Evolutionary conservation across 2,888 invertebrate genomes (phyloP).

Genomic region (Hofmannophila pseudospretella): DNA sequence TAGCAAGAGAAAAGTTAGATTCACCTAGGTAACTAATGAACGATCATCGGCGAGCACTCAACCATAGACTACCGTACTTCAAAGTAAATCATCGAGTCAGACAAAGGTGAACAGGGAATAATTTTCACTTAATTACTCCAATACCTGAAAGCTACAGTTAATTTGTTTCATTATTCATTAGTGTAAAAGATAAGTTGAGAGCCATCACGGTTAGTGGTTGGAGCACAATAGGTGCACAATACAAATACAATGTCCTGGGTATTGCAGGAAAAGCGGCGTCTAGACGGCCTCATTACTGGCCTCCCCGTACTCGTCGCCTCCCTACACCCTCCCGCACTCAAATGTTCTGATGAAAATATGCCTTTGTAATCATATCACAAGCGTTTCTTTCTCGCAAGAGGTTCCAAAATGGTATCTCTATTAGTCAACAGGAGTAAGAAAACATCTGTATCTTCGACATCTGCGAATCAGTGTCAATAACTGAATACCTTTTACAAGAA

Average conservation of each 20-base stretch:
- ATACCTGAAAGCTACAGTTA: conserved; percentile 1
- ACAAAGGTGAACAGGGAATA: background rate
- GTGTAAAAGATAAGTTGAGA: conserved; percentile 38
- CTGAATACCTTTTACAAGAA: too few relatives aligned
- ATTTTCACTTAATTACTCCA: background rate
- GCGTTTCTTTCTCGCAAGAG: conserved; percentile 6
- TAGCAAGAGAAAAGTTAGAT: too few relatives aligned
- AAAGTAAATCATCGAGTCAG: background rate
- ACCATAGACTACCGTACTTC: background rate
- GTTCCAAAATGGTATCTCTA: background rate
- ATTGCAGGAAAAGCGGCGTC: conserved; percentile 53
- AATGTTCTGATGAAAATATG: conserved; percentile 56
- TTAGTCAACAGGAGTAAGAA: too few relatives aligned
- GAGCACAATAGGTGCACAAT: conserved; percentile 44
- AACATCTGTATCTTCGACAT: too few relatives aligned
- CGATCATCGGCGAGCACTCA: background rate
- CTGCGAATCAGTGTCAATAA: too few relatives aligned
- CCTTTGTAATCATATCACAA: conserved; percentile 41
- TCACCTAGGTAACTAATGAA: background rate
- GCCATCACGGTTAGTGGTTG: conserved; percentile 22
- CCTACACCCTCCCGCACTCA: conserved; percentile 23
- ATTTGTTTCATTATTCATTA: conserved; percentile 36
- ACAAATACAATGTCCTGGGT: conserved; percentile 38
- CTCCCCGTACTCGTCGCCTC: conserved; percentile 16
- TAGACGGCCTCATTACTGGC: conserved; percentile 62